Conservation (phyloP, 2,797 vertebrate genomes). For the Chelonia mydas region DNA sequence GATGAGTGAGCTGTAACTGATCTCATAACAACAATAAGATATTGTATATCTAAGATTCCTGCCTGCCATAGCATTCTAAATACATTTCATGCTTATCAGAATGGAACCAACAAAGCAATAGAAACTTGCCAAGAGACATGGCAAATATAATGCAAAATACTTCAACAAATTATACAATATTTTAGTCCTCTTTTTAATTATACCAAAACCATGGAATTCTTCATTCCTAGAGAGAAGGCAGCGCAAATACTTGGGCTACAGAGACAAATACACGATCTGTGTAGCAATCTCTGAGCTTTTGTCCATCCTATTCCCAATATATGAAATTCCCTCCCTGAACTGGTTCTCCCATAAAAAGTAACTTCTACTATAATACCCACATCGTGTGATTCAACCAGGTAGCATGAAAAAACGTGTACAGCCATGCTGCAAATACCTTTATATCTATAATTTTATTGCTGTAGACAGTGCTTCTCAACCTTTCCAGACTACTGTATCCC, state of each 20-base stretch:
- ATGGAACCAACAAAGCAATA: slow-evolving; percentile 25
- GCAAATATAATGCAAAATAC: background rate
- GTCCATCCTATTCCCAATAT: fast-evolving
- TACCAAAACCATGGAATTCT: background rate
- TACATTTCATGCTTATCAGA: background rate
- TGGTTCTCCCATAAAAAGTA: background rate
- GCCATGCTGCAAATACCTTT: fast-evolving
- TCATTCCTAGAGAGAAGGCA: background rate
- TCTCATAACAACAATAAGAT: background rate
- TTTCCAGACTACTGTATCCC: no score
- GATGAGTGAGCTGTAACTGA: background rate
- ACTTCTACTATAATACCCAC: background rate
- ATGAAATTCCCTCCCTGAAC: background rate
- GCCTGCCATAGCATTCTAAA: background rate
- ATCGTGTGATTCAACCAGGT: background rate
- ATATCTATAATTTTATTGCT: fast-evolving
- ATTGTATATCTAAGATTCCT: background rate
- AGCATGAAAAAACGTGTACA: background rate
- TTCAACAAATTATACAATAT: background rate
- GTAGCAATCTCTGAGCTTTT: background rate
- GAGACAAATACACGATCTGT: background rate
- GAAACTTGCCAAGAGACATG: slow-evolving; percentile 10
- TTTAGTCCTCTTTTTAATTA: slow-evolving; percentile 11
- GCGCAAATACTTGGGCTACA: background rate
- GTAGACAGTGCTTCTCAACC: background rate